Evolutionary conservation across 2,113 vertebrate species (phyloP).

Genomic region (Hyperoodon ampullatus): DNA sequence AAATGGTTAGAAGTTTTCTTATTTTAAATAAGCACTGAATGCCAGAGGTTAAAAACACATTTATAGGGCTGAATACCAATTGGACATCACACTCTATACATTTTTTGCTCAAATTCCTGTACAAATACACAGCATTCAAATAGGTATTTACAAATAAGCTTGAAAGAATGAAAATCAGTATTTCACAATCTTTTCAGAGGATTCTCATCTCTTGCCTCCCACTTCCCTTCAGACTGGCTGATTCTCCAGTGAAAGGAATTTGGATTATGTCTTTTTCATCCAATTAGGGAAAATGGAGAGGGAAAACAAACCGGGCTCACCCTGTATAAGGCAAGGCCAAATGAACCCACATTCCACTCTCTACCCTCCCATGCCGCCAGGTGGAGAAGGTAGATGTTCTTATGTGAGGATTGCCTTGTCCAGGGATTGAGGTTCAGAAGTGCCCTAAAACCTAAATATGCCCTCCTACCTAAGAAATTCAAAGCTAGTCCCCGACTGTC

Average conservation of each 20-base stretch:
- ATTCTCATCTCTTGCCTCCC: conserved; percentile 82
- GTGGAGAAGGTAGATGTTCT: conserved; percentile 47
- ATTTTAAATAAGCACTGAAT: conserved; percentile 89
- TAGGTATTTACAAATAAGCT: conserved; percentile 96
- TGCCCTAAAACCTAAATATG: neutral
- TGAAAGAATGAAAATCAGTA: conserved; percentile 87
- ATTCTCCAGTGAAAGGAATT: conserved; percentile 69
- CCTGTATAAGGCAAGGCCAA: conserved; percentile 61
- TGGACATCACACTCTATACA: conserved; percentile 96
- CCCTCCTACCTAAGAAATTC: neutral
- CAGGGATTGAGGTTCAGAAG: neutral
- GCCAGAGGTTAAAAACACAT: conserved; percentile 91
- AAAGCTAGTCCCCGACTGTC: neutral
- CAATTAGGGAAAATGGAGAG: conserved; percentile 64
- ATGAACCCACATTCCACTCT: conserved; percentile 32
- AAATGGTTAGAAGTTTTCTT: conserved; percentile 85
- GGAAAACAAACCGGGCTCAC: neutral
- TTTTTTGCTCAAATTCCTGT: conserved; percentile 97
- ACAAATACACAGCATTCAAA: conserved; percentile 98
- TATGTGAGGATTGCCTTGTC: conserved; percentile 62
- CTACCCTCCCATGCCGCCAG: neutral
- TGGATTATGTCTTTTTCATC: conserved; percentile 72
- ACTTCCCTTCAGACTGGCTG: conserved; percentile 81
- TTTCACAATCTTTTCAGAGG: conserved; percentile 90
- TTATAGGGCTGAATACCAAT: conserved; percentile 95